Evolutionary conservation across 2,113 vertebrate genomes (phyloP).

Genomic region (Anser cygnoides): DNA sequence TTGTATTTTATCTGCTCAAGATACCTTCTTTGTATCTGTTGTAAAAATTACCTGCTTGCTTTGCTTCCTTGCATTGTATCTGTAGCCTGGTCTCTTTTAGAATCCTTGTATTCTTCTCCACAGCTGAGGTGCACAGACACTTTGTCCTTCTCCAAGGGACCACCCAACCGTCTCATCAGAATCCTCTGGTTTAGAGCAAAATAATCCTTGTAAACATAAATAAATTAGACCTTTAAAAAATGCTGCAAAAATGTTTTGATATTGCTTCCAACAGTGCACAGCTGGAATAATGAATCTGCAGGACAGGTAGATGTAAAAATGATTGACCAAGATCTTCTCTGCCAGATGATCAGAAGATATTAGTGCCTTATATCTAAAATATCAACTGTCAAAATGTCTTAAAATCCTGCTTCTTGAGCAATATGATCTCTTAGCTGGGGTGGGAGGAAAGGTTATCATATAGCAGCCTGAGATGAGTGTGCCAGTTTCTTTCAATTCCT

Average conservation of each 20-base stretch:
- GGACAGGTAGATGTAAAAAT: conserved; percentile 38
- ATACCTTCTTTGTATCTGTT: background rate
- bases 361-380: conserved; percentile 60
- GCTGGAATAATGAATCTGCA: conserved; percentile 27
- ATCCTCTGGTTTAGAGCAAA: background rate
- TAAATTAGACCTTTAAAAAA: background rate
- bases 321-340: conserved; percentile 51
- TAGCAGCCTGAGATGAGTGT: conserved; percentile 17
- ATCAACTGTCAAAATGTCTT: conserved; percentile 42
- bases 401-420: conserved; percentile 56
- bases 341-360: conserved; percentile 43
- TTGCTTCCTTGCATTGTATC: background rate
- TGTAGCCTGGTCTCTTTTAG: background rate
- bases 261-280: background rate
- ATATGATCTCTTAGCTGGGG: background rate
- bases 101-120: background rate
- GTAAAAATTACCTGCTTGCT: background rate
- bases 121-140: background rate
- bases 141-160: background rate
- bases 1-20: background rate
- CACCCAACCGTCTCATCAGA: background rate
- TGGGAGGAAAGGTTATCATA: conserved; percentile 38
- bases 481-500: background rate
- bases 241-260: background rate
- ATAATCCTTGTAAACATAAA: background rate